phyloP scores from a whole-genome alignment of 2,888 invertebrate genomes.

The Operophtera brumata region DNA sequence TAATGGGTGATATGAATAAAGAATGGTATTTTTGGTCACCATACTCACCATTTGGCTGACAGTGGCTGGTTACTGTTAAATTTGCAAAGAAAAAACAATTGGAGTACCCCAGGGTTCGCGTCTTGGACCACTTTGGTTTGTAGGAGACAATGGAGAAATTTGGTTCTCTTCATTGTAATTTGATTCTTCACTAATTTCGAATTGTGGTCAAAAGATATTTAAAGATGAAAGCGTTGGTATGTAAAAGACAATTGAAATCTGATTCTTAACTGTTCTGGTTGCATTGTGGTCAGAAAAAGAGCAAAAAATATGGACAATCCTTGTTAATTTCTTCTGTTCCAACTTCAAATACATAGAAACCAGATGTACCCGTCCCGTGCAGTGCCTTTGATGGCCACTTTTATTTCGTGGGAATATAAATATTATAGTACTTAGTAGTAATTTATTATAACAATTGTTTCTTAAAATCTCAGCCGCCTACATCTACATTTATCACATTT shows the following conservation, averaged over 20 bases:
- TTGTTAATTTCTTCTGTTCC: not conserved
- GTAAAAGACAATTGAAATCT: not conserved
- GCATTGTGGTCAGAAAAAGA: not conserved
- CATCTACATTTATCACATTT: slow-evolving; percentile 13
- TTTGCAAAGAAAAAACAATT: slow-evolving; percentile 35
- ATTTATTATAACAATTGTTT: slow-evolving; percentile 1
- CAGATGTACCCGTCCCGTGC: too few species aligned
- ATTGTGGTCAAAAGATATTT: slow-evolving; percentile 7
- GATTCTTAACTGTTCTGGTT: not conserved
- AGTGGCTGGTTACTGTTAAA: slow-evolving; percentile 48
- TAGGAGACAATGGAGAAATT: slow-evolving; percentile 13
- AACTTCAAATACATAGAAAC: too few species aligned
- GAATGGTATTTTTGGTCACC: slow-evolving; percentile 43
- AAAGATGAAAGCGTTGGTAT: not conserved
- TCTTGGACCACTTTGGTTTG: slow-evolving; percentile 17
- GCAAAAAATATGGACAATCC: not conserved
- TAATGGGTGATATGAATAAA: slow-evolving; percentile 32
- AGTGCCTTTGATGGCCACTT: not conserved
- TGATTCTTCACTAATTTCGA: slow-evolving; percentile 13
- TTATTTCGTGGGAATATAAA: not conserved
- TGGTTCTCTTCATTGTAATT: slow-evolving; percentile 10
- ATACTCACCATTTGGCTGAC: slow-evolving; percentile 43
- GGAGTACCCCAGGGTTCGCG: slow-evolving; percentile 26
- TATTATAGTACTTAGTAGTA: not conserved
- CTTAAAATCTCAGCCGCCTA: slow-evolving; percentile 1